Evolutionary conservation across 2,888 invertebrate genomes (phyloP).

Genomic region (Drosophila falleni): DNA sequence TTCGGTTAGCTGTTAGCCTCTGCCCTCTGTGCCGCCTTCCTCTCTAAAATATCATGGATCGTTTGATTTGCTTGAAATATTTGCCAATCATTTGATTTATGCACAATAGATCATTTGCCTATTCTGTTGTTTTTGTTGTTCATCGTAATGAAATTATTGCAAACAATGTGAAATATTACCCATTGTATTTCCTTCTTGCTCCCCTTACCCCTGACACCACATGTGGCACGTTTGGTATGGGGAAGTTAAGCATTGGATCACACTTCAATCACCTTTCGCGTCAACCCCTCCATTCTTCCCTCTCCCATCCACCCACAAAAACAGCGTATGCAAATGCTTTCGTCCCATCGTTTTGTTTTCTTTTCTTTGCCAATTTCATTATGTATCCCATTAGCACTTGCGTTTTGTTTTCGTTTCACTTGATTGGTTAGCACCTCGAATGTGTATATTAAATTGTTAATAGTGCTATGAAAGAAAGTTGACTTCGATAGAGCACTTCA

Average conservation of each 20-base stretch:
- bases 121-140: constrained; percentile 32
- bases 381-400: constrained; percentile 42
- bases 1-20: constrained; percentile 17
- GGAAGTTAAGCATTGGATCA: constrained; percentile 41
- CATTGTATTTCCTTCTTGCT: constrained; percentile 45
- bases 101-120: constrained; percentile 49
- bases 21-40: background rate
- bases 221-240: constrained; percentile 43
- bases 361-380: constrained; percentile 54
- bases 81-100: constrained; percentile 69
- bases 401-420: constrained; percentile 41
- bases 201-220: constrained; percentile 28
- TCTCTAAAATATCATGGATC: constrained; percentile 30
- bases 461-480: constrained; percentile 9
- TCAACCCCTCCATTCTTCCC: no score
- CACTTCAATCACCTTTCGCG: constrained; percentile 1
- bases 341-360: constrained; percentile 39
- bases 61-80: constrained; percentile 16
- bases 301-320: background rate
- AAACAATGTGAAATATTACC: constrained; percentile 56
- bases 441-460: constrained; percentile 2
- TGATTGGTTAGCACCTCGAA: constrained; percentile 25
- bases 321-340: constrained; percentile 30
- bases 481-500: background rate
- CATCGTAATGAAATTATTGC: constrained; percentile 67